phyloP scores from a whole-genome alignment of 2,888 invertebrate species.

The Dione juno region DNA sequence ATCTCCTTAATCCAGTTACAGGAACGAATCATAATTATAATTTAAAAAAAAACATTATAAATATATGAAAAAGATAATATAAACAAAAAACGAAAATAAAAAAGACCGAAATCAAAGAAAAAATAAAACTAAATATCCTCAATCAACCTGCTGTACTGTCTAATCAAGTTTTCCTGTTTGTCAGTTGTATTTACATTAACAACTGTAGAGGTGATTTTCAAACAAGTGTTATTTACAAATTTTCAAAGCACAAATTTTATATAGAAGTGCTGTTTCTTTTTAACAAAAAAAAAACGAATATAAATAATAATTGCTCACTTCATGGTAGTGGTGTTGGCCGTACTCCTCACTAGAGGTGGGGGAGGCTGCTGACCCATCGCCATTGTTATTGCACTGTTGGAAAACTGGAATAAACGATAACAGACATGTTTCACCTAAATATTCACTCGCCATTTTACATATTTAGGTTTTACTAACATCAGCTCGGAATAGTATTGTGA shows the following conservation, averaged over 20 bases:
- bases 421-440: slow-evolving; percentile 48
- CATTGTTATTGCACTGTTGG: slow-evolving; percentile 80
- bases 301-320: slow-evolving; percentile 71
- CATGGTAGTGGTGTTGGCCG: slow-evolving; percentile 79
- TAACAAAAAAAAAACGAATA: slow-evolving; percentile 20
- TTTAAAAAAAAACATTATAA: neutral
- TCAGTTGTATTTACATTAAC: neutral
- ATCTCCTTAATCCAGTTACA: neutral
- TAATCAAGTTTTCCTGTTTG: slow-evolving; percentile 15
- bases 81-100: neutral
- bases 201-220: neutral
- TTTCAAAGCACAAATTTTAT: neutral
- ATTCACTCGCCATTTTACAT: neutral
- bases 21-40: neutral
- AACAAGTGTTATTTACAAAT: neutral
- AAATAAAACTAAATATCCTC: neutral
- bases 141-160: neutral
- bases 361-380: slow-evolving; percentile 82
- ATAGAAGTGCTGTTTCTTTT: neutral
- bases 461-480: neutral
- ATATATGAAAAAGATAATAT: neutral
- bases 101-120: neutral
- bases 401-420: slow-evolving; percentile 78
- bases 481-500: neutral
- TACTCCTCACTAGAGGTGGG: slow-evolving; percentile 82